Conservation (phyloP, 2,797 vertebrate species). For the Darevskia nairensis region DNA sequence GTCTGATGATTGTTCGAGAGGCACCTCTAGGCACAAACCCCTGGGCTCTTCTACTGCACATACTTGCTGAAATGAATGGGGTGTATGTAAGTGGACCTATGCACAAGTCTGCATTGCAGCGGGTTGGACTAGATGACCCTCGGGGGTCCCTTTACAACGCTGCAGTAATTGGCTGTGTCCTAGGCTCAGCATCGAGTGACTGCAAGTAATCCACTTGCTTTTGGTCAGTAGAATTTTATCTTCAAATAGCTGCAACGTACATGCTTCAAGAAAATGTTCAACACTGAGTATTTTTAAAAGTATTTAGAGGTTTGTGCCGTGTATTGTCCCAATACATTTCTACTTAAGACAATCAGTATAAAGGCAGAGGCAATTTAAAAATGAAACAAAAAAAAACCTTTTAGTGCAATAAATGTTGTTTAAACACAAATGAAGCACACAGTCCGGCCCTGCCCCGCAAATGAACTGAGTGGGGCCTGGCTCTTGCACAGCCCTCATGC, state of each 20-base stretch:
- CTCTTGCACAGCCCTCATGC: not conserved
- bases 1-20: not conserved
- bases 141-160: too few relatives aligned
- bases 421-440: not conserved
- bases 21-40: too few relatives aligned
- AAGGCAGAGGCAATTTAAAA: not conserved
- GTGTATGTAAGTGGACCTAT: not conserved
- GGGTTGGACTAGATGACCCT: too few relatives aligned
- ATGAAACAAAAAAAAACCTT: not conserved
- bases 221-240: not conserved
- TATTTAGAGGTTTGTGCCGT: not conserved
- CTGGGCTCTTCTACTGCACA: not conserved
- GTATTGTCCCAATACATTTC: not conserved
- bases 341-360: not conserved
- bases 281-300: not conserved
- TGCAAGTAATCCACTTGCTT: conserved; percentile 48
- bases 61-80: not conserved
- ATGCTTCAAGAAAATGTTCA: not conserved
- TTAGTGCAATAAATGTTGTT: not conserved
- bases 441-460: too few relatives aligned
- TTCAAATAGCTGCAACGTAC: not conserved
- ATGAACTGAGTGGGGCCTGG: not conserved
- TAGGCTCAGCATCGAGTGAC: conserved; percentile 40
- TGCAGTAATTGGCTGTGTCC: not conserved
- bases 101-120: not conserved